Conservation (phyloP, 2,888 invertebrate genomes). For the Cryptus viduatorius region DNA sequence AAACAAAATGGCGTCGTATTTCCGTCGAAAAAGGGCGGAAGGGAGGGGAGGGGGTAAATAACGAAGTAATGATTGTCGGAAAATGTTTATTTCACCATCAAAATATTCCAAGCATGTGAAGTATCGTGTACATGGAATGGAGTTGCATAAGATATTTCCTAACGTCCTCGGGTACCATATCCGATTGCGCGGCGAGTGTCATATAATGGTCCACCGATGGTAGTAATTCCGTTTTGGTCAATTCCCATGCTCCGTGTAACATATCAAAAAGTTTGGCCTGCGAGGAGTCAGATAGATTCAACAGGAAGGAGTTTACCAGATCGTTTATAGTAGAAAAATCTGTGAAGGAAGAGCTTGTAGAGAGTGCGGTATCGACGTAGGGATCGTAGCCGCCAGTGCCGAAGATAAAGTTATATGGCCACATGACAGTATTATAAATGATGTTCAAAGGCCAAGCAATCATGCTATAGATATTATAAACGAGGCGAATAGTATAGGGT, state of each 20-base stretch:
- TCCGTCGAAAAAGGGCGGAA: too few species aligned
- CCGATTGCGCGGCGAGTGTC: slow-evolving; percentile 41
- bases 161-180: slow-evolving; percentile 58
- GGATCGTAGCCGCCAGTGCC: not conserved
- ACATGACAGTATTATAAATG: slow-evolving; percentile 4
- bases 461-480: slow-evolving; percentile 24
- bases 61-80: not conserved
- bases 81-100: slow-evolving; percentile 4
- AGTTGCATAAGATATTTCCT: slow-evolving; percentile 28
- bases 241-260: slow-evolving; percentile 38
- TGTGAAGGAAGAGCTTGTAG: slow-evolving; percentile 19
- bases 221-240: slow-evolving; percentile 61
- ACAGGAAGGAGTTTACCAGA: slow-evolving; percentile 50
- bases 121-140: slow-evolving; percentile 67
- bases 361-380: slow-evolving; percentile 1
- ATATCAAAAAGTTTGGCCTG: slow-evolving; percentile 19
- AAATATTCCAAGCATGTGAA: slow-evolving; percentile 64
- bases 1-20: too few species aligned
- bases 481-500: slow-evolving; percentile 18
- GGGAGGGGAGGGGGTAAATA: too few species aligned
- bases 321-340: slow-evolving; percentile 34
- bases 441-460: slow-evolving; percentile 1
- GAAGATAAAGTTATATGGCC: slow-evolving; percentile 21
- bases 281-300: slow-evolving; percentile 57
- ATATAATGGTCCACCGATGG: slow-evolving; percentile 66